Percentiles rank a stretch among this genome's conserved stretches.
Conservation (phyloP, 2,888 invertebrate species). For the Allacma fusca region DNA sequence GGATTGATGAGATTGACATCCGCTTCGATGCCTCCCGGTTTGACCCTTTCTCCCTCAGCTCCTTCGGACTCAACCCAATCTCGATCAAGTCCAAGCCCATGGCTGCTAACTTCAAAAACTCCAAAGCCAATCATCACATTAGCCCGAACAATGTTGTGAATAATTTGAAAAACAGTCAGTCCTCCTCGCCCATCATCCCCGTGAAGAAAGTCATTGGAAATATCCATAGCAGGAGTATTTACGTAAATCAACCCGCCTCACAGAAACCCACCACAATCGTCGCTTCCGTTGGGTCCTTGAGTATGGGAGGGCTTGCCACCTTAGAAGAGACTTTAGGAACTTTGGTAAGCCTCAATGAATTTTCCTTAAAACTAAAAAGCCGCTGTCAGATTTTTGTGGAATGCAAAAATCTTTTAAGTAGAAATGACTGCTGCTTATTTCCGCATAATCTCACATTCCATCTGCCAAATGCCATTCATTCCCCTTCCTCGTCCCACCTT, state of each 20-base stretch:
- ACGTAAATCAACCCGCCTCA: too few relatives aligned
- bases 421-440: too few relatives aligned
- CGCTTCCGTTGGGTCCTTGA: conserved; percentile 36
- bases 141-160: not conserved
- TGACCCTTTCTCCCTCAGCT: conserved; percentile 37
- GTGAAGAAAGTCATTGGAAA: not conserved
- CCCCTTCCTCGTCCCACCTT: too few relatives aligned
- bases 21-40: conserved; percentile 31
- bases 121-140: not conserved
- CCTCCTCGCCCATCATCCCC: not conserved
- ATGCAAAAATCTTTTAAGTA: too few relatives aligned
- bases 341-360: too few relatives aligned
- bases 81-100: too few relatives aligned
- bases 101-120: not conserved
- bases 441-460: too few relatives aligned
- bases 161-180: too few relatives aligned
- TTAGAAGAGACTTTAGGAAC: conserved; percentile 36
- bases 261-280: conserved; percentile 28
- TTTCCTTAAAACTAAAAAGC: too few relatives aligned
- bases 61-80: not conserved
- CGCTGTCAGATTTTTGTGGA: too few relatives aligned
- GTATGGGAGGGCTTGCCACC: conserved; percentile 27
- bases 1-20: conserved; percentile 44
- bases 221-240: not conserved
- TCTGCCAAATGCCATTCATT: too few relatives aligned